A percentile compares a stretch with the other conserved stretches of the same genome.
These are phyloP conservation scores for Agrotis exclamationis DNA, from an alignment of 2,888 invertebrate species.

Conservation along the genomic window DNA sequence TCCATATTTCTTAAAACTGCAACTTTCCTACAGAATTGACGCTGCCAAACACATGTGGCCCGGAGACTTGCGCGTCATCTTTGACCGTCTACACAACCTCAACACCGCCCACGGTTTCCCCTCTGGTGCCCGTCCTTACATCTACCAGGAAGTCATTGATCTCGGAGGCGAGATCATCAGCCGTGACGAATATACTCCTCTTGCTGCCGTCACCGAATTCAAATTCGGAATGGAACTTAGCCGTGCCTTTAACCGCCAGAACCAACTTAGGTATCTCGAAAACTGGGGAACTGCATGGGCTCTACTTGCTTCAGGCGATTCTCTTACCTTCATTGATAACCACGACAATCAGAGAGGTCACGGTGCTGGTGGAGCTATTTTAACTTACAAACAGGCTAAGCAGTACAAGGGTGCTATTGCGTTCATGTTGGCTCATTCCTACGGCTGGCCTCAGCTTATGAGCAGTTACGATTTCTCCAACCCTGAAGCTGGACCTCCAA, in stretches of 20 bases:
- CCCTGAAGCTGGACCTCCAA: constrained; percentile 93
- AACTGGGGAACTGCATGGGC: constrained; percentile 93
- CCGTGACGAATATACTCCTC: constrained; percentile 88
- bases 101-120: constrained; percentile 93
- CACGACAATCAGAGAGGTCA: constrained; percentile 97
- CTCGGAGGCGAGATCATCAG: constrained; percentile 89
- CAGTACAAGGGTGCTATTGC: constrained; percentile 95
- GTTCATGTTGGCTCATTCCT: constrained; percentile 97
- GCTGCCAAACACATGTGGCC: constrained; percentile 96
- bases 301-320: constrained; percentile 91
- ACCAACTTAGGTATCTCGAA: constrained; percentile 92
- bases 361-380: constrained; percentile 91
- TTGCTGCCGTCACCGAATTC: constrained; percentile 94
- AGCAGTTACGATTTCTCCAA: constrained; percentile 95
- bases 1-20: background rate
- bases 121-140: constrained; percentile 92
- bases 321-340: constrained; percentile 96
- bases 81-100: constrained; percentile 91
- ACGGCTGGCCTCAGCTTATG: constrained; percentile 95
- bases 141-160: constrained; percentile 95
- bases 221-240: constrained; percentile 88
- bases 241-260: constrained; percentile 86
- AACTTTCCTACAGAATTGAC: constrained; percentile 90
- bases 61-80: constrained; percentile 93
- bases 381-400: constrained; percentile 93